Conservation (phyloP, 2,888 invertebrate species). For the Leptodirus hochenwartii region DNA sequence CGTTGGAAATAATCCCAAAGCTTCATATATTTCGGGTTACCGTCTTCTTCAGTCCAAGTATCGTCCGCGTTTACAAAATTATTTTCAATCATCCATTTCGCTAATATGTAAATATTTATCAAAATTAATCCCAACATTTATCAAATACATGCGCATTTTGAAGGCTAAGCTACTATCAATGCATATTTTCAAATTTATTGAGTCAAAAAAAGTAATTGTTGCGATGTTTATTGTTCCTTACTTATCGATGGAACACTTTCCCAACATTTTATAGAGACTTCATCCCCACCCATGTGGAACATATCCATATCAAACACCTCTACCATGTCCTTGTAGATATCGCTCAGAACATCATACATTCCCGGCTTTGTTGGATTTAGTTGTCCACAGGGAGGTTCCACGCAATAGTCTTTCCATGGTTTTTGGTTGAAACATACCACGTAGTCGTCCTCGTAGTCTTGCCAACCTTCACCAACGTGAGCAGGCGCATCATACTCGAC, state of each 20-base stretch:
- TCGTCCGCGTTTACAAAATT: no score
- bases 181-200: no score
- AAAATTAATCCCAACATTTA: no score
- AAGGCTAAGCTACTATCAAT: no score
- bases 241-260: conserved; percentile 46
- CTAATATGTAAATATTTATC: no score
- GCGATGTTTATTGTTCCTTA: conserved; percentile 20
- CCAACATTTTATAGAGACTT: conserved; percentile 54
- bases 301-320: conserved; percentile 50
- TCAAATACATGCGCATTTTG: no score
- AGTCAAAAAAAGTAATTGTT: no score
- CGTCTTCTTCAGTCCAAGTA: no score
- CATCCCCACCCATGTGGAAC: conserved; percentile 81
- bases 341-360: conserved; percentile 42
- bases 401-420: conserved; percentile 51
- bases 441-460: conserved; percentile 39
- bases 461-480: conserved; percentile 80
- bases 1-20: conserved; percentile 61
- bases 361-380: conserved; percentile 52
- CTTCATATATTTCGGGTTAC: no score
- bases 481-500: conserved; percentile 89
- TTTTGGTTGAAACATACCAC: conserved; percentile 52
- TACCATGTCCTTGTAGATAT: conserved; percentile 56
- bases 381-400: conserved; percentile 77
- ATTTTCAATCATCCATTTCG: no score